Conservation (phyloP, 1,140 invertebrate species). For the Popillia japonica region DNA sequence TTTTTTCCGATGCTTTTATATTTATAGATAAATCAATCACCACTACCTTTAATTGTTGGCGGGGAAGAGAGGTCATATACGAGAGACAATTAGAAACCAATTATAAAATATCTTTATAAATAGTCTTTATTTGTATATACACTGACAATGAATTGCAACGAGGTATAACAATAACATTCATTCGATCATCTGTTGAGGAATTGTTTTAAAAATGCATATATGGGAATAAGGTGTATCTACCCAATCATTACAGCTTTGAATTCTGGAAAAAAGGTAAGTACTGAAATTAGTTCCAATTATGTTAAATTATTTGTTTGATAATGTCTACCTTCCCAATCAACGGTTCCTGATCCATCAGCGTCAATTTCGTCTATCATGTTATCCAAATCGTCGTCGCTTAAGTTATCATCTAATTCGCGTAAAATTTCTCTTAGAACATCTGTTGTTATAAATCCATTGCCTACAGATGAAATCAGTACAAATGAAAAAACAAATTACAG, state of each 20-base stretch:
- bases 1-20: slow-evolving; percentile 15
- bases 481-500: not conserved
- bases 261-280: slow-evolving; percentile 65
- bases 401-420: slow-evolving; percentile 76
- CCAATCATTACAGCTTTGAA: slow-evolving; percentile 85
- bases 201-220: not conserved
- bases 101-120: slow-evolving; percentile 27
- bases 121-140: slow-evolving; percentile 20
- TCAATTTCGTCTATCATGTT: slow-evolving; percentile 82
- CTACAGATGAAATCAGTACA: slow-evolving; percentile 52
- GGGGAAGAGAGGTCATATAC: not conserved
- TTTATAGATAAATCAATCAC: slow-evolving; percentile 45
- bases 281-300: no score
- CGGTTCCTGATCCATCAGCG: slow-evolving; percentile 73
- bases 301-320: not conserved
- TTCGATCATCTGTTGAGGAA: no score
- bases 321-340: slow-evolving; percentile 74
- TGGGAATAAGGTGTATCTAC: slow-evolving; percentile 35
- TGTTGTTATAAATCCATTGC: slow-evolving; percentile 79
- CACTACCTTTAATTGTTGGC: slow-evolving; percentile 6
- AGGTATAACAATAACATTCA: not conserved
- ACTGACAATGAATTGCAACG: not conserved
- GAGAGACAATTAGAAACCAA: slow-evolving; percentile 11
- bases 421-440: slow-evolving; percentile 77
- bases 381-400: slow-evolving; percentile 74